These are phyloP conservation scores for Heliconius aoede DNA, from an alignment of 2,888 invertebrate species.

Conservation along the genomic window DNA sequence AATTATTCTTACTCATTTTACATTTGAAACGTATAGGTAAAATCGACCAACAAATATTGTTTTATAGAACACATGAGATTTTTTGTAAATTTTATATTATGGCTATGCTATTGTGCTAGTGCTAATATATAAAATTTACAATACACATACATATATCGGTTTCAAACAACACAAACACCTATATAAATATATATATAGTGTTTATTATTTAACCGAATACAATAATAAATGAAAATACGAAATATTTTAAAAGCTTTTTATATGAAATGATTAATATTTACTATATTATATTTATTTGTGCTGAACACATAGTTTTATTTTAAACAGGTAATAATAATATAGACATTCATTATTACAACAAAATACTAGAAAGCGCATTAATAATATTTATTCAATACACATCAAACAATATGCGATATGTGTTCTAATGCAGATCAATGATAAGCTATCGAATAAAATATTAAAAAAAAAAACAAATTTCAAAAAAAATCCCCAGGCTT, in stretches of 20 bases:
- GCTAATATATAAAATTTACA: slow-evolving; percentile 7
- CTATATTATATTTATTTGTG: slow-evolving; percentile 32
- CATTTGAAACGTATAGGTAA: not conserved
- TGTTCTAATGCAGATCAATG: slow-evolving; percentile 10
- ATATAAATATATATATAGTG: not conserved
- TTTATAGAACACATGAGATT: slow-evolving; percentile 12
- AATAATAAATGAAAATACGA: not conserved
- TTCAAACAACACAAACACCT: not conserved
- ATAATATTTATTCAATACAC: not conserved
- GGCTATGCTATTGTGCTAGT: not conserved
- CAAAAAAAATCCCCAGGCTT: too few species aligned
- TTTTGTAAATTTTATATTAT: not conserved
- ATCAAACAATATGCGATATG: slow-evolving; percentile 15
- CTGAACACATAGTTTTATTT: slow-evolving; percentile 44
- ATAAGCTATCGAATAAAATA: not conserved
- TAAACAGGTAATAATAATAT: slow-evolving; percentile 18
- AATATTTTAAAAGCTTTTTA: slow-evolving; percentile 16
- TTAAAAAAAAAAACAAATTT: too few species aligned
- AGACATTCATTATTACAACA: slow-evolving; percentile 2
- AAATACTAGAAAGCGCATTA: not conserved
- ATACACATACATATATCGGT: not conserved
- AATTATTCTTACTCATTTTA: slow-evolving; percentile 51
- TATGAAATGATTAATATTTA: slow-evolving; percentile 37
- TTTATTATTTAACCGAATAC: not conserved
- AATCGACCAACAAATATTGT: not conserved